Evolutionary conservation across 2,888 invertebrate genomes (phyloP), one percentile per base, ranked within the genome.

Genomic region (Geophilus truncorum): DNA sequence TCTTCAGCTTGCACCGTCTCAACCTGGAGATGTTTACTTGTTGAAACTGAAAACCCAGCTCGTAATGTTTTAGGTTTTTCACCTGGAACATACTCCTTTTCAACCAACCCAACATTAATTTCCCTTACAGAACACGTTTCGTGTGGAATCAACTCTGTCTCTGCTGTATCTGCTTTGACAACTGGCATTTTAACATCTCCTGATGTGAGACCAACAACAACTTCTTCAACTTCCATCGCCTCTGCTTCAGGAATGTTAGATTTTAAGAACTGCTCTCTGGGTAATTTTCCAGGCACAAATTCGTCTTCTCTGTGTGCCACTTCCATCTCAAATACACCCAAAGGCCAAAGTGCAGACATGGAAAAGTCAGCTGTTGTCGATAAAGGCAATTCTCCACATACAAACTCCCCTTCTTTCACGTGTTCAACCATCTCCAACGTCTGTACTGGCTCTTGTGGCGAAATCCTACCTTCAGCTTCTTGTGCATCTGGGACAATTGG

Each of bases 201-300:
- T 28, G 81, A 45, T 30, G 51, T 79, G 32, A 75, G n/a, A 21
- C 82, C 81, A 75, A 81, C 79, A 15, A 81, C 77, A 34, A 81
- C 79, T 81, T 83, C 82, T 25, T 80, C 80, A 5, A 83, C 78
- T 51, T 81, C 75, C 32, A 83, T 81, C 18, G 82, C 82, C 75
- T 81, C 81, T 15, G 21, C 81, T 77, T 81, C 79, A 32, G 79
- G 40, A 1, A 77, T 15, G 10, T 76, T 80, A 21, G 81, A 25
- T 34, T 36, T 76, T 15, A 82, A 82, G 28, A 57, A 23, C 7
- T 28, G 12, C n/a, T 78, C 70, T 12, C 40, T 45, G 1, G 81
- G 81, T 21, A 57, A 32, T 28, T 78, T 77, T 0, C 51, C 80
- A 30, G 78, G 78, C 15, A 78, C 28, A 78, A 78, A 45, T 23